Conservation (phyloP, 2,113 vertebrate species). For the Cacatua alba region DNA sequence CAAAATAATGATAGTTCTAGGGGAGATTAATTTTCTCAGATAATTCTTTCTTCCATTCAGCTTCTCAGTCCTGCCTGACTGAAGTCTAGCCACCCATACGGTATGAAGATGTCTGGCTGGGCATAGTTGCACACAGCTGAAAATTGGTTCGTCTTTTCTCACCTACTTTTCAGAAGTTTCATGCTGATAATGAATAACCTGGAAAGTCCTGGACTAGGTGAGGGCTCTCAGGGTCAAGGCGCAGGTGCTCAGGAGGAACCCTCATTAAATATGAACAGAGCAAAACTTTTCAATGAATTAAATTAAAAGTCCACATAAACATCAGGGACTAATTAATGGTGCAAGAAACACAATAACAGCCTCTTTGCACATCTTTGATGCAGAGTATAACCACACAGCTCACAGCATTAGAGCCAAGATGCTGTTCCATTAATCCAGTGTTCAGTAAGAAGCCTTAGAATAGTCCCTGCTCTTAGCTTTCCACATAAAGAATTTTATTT, state of each 20-base stretch:
- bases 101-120: slow-evolving; percentile 20
- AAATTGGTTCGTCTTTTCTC: slow-evolving; percentile 10
- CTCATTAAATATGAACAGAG: not conserved
- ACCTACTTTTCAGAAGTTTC: slow-evolving; percentile 6
- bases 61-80: not conserved
- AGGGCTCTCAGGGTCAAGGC: slow-evolving; percentile 3
- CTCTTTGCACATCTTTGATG: not conserved
- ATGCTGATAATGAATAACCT: not conserved
- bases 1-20: not conserved
- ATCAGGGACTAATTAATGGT: not conserved
- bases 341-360: not conserved
- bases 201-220: not conserved
- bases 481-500: not conserved
- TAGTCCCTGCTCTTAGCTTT: not conserved
- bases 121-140: not conserved
- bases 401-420: not conserved
- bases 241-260: not conserved
- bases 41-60: not conserved
- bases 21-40: not conserved
- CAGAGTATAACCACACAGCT: not conserved
- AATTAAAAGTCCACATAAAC: not conserved
- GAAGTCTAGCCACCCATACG: slow-evolving; percentile 7
- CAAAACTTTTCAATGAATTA: not conserved
- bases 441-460: not conserved
- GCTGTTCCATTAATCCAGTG: not conserved